These are phyloP conservation scores for Ophiodon elongatus DNA, from an alignment of 2,113 vertebrate genomes.

Conservation along the genomic window DNA sequence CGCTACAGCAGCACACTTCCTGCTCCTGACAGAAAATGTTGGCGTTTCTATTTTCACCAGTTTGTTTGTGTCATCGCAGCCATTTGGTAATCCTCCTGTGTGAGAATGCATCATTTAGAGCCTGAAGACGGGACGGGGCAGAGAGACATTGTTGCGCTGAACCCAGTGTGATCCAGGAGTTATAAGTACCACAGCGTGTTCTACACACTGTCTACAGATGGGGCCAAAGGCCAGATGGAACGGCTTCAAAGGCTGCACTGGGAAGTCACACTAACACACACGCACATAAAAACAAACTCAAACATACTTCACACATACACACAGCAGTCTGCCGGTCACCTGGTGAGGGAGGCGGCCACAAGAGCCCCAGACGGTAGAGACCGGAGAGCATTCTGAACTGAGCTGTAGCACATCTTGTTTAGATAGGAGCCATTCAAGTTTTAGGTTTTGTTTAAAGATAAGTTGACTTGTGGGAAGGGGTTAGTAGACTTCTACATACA, in stretches of 20 bases:
- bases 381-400: background rate
- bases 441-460: no score
- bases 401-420: background rate
- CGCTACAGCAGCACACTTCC: background rate
- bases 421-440: background rate
- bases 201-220: conserved; percentile 3
- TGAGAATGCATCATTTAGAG: background rate
- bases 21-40: background rate
- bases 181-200: conserved; percentile 31
- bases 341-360: conserved; percentile 21
- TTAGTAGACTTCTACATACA: background rate
- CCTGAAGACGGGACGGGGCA: background rate
- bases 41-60: background rate
- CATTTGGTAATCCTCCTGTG: background rate
- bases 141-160: conserved; percentile 7
- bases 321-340: background rate
- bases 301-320: background rate
- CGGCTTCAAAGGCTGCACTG: conserved; percentile 40
- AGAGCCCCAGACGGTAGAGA: background rate
- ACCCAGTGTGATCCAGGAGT: conserved; percentile 14
- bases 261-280: conserved; percentile 22
- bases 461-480: no score
- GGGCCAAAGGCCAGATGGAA: conserved; percentile 46
- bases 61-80: background rate
- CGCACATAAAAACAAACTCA: conserved; percentile 28